These are phyloP conservation scores for Sternotherus odoratus DNA, from an alignment of 2,797 vertebrate genomes.

Conservation along the genomic window DNA sequence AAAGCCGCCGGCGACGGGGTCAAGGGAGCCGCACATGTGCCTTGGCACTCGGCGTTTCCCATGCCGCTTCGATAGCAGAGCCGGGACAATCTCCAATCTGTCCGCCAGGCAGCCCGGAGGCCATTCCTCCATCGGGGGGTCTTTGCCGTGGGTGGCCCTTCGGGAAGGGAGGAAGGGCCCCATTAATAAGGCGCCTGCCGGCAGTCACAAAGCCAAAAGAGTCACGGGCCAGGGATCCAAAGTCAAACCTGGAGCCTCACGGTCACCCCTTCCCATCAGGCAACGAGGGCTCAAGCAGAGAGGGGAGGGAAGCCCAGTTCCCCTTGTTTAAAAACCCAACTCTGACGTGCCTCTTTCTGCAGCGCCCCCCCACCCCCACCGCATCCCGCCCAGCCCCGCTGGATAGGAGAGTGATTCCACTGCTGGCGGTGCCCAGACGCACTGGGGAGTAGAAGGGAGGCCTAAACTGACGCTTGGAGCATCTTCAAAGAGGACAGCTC, in stretches of 20 bases:
- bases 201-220: neutral
- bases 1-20: neutral
- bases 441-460: neutral
- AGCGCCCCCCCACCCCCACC: neutral
- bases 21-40: neutral
- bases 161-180: fast-evolving
- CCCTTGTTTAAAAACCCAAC: neutral
- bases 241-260: fast-evolving
- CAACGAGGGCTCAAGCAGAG: too few species aligned
- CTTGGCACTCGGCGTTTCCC: neutral
- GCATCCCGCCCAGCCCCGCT: neutral
- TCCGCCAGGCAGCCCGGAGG: neutral
- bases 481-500: neutral
- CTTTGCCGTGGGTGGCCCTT: neutral
- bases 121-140: fast-evolving
- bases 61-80: neutral
- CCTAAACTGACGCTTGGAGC: too few species aligned
- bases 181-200: neutral
- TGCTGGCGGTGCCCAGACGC: neutral
- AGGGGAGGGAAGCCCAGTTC: neutral
- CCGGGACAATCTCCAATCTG: neutral
- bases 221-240: neutral
- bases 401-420: neutral
- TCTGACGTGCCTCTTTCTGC: too few species aligned
- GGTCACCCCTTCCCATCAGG: neutral